Conservation (phyloP, 2,113 vertebrate genomes). For the Leptosomus discolor region DNA sequence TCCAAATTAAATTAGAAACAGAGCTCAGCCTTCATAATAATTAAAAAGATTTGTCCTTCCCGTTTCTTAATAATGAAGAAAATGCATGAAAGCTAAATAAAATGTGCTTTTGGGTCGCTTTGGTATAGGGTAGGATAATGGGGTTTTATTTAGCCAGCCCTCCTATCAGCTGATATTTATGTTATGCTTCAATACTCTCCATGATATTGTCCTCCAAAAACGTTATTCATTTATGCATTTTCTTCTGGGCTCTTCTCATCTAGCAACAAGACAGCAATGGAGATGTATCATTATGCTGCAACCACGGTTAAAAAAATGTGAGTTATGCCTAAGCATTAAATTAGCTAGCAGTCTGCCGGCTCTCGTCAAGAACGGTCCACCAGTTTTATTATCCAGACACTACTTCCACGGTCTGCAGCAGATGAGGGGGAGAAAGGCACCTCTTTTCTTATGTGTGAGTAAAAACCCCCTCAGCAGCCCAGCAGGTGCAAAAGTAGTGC, state of each 20-base stretch:
- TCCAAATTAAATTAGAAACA: neutral
- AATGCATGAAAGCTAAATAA: neutral
- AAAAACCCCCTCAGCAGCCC: neutral
- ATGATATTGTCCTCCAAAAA: neutral
- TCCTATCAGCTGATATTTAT: neutral
- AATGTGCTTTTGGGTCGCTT: neutral
- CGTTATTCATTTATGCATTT: neutral
- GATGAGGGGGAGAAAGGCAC: neutral
- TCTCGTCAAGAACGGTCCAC: neutral
- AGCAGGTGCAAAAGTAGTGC: neutral
- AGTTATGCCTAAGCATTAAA: neutral
- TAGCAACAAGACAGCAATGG: neutral
- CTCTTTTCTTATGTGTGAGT: neutral
- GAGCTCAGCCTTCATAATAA: neutral
- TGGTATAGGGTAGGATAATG: neutral
- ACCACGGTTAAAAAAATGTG: neutral
- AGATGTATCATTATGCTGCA: neutral
- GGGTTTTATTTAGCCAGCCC: neutral
- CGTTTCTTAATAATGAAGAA: neutral
- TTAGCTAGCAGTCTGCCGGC: neutral
- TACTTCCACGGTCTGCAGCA: neutral
- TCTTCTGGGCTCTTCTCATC: neutral
- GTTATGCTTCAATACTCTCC: neutral
- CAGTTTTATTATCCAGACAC: neutral
- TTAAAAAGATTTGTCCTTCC: neutral